Conservation (phyloP, 2,113 vertebrate genomes). For the Apodemus sylvaticus region DNA sequence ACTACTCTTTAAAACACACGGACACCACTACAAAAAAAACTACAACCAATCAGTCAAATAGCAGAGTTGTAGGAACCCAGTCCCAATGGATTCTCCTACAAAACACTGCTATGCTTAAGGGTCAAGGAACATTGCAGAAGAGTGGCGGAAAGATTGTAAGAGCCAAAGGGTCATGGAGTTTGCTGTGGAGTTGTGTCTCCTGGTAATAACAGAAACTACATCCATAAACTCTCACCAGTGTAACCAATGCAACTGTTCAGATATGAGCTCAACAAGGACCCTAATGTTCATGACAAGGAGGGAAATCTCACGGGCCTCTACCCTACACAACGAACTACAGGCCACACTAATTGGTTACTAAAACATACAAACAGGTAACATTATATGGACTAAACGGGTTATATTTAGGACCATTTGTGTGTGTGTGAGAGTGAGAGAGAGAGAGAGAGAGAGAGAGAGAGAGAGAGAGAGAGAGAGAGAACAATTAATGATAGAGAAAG, state of each 20-base stretch:
- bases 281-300: not conserved
- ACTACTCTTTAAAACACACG: not conserved
- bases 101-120: not conserved
- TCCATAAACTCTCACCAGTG: not conserved
- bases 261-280: not conserved
- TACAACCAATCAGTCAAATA: not conserved
- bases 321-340: not conserved
- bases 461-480: not conserved
- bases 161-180: not conserved
- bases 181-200: not conserved
- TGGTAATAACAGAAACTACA: not conserved
- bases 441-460: not conserved
- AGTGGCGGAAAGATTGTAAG: not conserved
- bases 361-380: not conserved
- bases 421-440: not conserved
- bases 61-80: not conserved
- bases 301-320: not conserved
- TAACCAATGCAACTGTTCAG: not conserved
- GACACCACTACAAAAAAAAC: not conserved
- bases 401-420: not conserved
- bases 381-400: not conserved
- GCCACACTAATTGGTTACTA: not conserved
- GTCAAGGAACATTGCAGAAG: not conserved
- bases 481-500: not conserved
- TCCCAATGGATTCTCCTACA: not conserved